Base-by-base conservation (phyloP, 2,888 invertebrate genomes). In the Poecilobothrus nobilitatus region DNA sequence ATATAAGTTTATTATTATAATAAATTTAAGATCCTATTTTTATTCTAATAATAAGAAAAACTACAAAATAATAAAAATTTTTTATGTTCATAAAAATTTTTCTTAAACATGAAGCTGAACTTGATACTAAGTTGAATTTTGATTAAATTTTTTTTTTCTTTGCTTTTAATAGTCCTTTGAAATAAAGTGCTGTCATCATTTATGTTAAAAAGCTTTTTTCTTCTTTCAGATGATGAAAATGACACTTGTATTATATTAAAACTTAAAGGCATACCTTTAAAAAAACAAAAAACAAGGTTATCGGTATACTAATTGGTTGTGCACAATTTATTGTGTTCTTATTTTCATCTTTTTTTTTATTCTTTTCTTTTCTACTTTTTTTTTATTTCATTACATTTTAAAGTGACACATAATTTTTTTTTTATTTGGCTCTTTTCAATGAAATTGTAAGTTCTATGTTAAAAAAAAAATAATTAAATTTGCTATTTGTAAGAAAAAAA, bases 111-210 rank as follows among this genome's bases (percentile, higher is more conserved):
- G 5, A 27, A 27, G 27, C 27, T 27, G 27, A 53, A 53, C 53
- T 53, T 53, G 53, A 53, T 18, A 53, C n/a, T 53, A 53, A 53
- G 53, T 53, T 18, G 53, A 53, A 53, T 53, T 53, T 53, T 53
- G 18, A 53, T 53, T 53, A 53, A 53, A 53, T 53, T 53, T 53
- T 53, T 53, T 53, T 18, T 18, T 53, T 53, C 18, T 18, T 53
- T 6, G 2, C 2, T 2, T 12, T 10, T 10, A 37, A 37, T 7
- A 37, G 6, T 18, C 53, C 6, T 53, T 6, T 53, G 53, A 12
- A 2, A 18, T 2, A 53, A 53, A 18, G 15, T 53, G 18, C 6
- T n/a, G 53, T 53, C 53, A 53, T n/a, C 18, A 53, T 53, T 53
- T 53, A 53, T 53, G 18, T 18, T 53, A 53, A 6, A 37, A 37